phyloP scores from a whole-genome alignment of 2,888 invertebrate species.

The Troglohyphantes excavatus region DNA sequence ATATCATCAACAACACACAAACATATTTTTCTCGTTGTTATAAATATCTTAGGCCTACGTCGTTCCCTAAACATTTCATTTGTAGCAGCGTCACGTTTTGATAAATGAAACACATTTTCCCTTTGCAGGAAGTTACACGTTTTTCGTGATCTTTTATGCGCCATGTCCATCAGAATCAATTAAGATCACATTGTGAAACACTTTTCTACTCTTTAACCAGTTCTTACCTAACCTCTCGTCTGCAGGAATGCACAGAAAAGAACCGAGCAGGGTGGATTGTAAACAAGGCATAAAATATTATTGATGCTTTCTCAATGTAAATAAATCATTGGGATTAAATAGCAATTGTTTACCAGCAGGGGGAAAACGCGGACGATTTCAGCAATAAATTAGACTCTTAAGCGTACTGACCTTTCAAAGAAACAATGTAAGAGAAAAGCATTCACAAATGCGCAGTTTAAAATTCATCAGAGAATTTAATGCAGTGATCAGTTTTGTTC shows the following conservation, averaged over 20 bases:
- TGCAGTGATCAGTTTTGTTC: too few species aligned
- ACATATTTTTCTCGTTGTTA: neutral
- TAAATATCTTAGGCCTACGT: neutral
- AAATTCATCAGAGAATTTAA: too few species aligned
- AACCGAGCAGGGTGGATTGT: neutral
- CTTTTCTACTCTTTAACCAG: neutral
- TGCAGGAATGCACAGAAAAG: neutral
- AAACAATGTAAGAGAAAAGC: too few species aligned
- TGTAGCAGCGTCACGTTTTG: constrained; percentile 29
- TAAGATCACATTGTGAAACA: constrained; percentile 39
- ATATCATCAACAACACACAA: too few species aligned
- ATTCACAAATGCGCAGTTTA: too few species aligned
- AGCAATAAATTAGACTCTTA: constrained; percentile 7
- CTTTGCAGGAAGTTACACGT: constrained; percentile 36
- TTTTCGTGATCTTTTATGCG: constrained; percentile 47
- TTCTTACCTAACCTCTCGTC: constrained; percentile 7
- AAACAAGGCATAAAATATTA: neutral
- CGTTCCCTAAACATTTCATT: constrained; percentile 34
- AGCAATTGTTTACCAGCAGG: neutral
- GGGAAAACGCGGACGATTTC: neutral
- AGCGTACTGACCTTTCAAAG: too few species aligned
- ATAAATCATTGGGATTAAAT: neutral
- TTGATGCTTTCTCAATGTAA: constrained; percentile 1
- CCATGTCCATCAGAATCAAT: constrained; percentile 41
- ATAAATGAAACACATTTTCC: constrained; percentile 31